A percentile compares a stretch with the other conserved stretches of the same genome.
These are phyloP conservation scores for Poeciliopsis infans DNA, from an alignment of 2,797 vertebrate genomes.

Conservation along the genomic window DNA sequence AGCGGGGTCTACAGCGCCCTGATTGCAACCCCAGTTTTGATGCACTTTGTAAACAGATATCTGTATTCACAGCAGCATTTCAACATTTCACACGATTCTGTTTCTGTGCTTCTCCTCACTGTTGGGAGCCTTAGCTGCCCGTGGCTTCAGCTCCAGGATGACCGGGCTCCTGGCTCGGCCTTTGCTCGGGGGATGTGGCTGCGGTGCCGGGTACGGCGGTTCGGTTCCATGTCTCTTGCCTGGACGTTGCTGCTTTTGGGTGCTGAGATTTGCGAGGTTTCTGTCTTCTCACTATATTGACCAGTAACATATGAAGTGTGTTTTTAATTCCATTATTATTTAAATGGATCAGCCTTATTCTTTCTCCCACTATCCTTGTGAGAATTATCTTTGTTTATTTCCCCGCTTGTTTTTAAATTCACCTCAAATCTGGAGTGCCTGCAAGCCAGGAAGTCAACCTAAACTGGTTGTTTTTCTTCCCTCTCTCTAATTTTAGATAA, in stretches of 20 bases:
- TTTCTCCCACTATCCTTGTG: not conserved
- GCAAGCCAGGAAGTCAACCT: not conserved
- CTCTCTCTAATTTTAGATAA: not conserved
- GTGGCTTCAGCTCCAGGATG: not conserved
- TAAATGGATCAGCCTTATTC: not conserved
- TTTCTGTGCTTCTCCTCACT: not conserved
- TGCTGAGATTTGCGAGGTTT: not conserved
- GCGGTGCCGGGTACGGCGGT: not conserved
- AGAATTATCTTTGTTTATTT: slow-evolving; percentile 16
- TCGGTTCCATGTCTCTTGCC: not conserved
- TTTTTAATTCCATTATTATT: not conserved
- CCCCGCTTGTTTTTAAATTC: not conserved
- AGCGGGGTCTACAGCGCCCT: not conserved
- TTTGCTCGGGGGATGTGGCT: not conserved
- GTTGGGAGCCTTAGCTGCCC: not conserved
- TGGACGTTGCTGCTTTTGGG: not conserved
- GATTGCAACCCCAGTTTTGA: not conserved
- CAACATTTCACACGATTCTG: not conserved
- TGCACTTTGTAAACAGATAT: not conserved
- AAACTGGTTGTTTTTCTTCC: not conserved
- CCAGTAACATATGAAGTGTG: not conserved
- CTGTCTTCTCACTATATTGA: not conserved
- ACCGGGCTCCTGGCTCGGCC: not conserved
- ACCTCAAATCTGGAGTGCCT: not conserved
- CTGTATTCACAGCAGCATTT: not conserved